Percentiles rank a stretch among this genome's conserved stretches.
phyloP scores from a whole-genome alignment of 2,113 vertebrate genomes.

The Cacatua alba region DNA sequence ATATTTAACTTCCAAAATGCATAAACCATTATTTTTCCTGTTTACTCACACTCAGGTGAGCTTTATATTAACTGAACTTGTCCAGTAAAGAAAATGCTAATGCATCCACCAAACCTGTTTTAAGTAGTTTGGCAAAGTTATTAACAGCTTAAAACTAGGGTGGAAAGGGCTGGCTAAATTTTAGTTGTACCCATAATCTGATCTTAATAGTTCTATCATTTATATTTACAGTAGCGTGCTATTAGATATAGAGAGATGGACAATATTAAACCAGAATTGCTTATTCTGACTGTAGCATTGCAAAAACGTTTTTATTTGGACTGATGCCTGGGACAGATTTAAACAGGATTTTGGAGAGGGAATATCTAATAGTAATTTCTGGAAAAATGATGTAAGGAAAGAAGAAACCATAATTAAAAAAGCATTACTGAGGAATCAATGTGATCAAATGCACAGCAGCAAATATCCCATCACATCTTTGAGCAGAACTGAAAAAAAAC shows the following conservation, averaged over 20 bases:
- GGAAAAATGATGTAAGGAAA: neutral
- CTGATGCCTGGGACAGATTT: neutral
- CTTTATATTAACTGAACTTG: neutral
- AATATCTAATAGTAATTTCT: neutral
- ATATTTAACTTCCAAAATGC: neutral
- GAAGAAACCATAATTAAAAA: neutral
- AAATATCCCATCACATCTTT: neutral
- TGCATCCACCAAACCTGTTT: neutral
- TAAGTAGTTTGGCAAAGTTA: neutral
- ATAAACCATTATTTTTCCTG: neutral
- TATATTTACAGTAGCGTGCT: neutral
- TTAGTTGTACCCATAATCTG: neutral
- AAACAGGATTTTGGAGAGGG: neutral
- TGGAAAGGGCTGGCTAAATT: neutral
- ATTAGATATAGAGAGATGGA: neutral
- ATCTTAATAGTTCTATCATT: neutral
- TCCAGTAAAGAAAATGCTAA: neutral
- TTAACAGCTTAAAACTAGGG: neutral
- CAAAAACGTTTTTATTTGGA: neutral
- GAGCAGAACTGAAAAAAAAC: neutral
- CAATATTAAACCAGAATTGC: neutral
- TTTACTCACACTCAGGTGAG: neutral
- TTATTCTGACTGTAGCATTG: neutral
- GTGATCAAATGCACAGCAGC: neutral
- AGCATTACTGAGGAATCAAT: neutral